These are phyloP conservation scores for Hydroisotoma schaefferi DNA, from an alignment of 2,888 invertebrate species.

Conservation along the genomic window DNA sequence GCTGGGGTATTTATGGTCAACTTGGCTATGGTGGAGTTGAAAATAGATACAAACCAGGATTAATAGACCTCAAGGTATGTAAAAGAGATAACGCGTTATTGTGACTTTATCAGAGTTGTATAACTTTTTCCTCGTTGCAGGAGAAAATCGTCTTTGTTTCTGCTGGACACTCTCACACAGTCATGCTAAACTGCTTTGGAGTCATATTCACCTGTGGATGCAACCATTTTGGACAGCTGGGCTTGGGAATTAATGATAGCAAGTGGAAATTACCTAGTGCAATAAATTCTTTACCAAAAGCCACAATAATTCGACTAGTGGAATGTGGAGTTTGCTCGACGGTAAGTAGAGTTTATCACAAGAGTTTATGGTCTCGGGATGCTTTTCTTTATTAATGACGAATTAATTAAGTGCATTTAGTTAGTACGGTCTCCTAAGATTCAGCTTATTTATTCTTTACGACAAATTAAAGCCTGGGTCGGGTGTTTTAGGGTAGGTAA, in stretches of 20 bases:
- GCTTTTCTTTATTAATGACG: no score
- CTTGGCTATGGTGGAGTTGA: constrained; percentile 79
- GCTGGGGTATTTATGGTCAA: constrained; percentile 94
- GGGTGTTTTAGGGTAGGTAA: no score
- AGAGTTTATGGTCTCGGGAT: not conserved
- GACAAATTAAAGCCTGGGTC: no score
- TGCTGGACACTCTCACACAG: constrained; percentile 87
- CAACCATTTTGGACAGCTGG: constrained; percentile 85
- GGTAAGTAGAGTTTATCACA: constrained; percentile 28
- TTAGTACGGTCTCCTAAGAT: no score
- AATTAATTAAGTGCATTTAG: no score
- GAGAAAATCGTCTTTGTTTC: constrained; percentile 66
- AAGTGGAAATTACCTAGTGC: constrained; percentile 49
- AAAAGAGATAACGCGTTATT: not conserved
- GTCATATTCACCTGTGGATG: constrained; percentile 79
- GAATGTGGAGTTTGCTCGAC: constrained; percentile 45
- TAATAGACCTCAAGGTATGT: constrained; percentile 50
- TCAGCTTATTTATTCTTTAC: no score
- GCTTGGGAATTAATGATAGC: constrained; percentile 62
- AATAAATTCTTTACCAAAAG: constrained; percentile 33
- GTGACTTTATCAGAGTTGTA: no score
- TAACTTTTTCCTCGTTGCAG: constrained; percentile 46
- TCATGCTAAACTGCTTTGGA: constrained; percentile 74
- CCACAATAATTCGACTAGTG: constrained; percentile 36
- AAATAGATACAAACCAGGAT: constrained; percentile 61